Evolutionary conservation across 2,888 invertebrate genomes (phyloP).

Genomic region (Pterostichus niger): DNA sequence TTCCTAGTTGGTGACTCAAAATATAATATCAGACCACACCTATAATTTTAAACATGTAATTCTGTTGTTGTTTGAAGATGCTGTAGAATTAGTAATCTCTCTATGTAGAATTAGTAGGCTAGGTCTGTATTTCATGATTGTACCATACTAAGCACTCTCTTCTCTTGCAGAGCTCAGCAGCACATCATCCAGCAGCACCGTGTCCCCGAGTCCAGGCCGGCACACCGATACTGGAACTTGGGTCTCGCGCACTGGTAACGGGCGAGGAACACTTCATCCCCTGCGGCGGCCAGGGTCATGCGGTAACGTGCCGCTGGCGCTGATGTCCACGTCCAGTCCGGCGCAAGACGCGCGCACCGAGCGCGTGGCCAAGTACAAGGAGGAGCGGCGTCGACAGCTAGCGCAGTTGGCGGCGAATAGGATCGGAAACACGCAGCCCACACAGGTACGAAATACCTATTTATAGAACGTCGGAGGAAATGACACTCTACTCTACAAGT

Average conservation of each 20-base stretch:
- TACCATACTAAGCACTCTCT: not conserved
- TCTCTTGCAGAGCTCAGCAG: conserved; percentile 32
- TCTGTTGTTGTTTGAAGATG: too few relatives aligned
- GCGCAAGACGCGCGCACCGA: conserved; percentile 74
- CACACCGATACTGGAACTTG: not conserved
- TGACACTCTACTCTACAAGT: too few relatives aligned
- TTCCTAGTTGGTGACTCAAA: too few relatives aligned
- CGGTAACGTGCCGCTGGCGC: conserved; percentile 63
- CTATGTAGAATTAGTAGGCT: too few relatives aligned
- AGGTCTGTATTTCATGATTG: too few relatives aligned
- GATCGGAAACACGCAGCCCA: not conserved
- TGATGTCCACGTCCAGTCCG: conserved; percentile 51
- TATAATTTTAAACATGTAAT: too few relatives aligned
- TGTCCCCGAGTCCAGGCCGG: not conserved
- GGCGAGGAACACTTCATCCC: not conserved
- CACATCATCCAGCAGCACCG: conserved; percentile 8
- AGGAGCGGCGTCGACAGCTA: conserved; percentile 85
- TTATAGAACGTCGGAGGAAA: too few relatives aligned
- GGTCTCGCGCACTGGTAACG: conserved; percentile 19
- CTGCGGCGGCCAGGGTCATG: conserved; percentile 62
- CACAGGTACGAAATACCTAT: not conserved
- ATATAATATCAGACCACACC: too few relatives aligned
- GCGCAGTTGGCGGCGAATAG: conserved; percentile 77
- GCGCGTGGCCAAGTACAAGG: conserved; percentile 85
- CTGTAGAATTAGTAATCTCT: too few relatives aligned